Percentiles rank a stretch among this genome's conserved stretches.
Evolutionary conservation across 2,797 vertebrate species (phyloP).

Genomic region (Lepilemur ruficaudatus): DNA sequence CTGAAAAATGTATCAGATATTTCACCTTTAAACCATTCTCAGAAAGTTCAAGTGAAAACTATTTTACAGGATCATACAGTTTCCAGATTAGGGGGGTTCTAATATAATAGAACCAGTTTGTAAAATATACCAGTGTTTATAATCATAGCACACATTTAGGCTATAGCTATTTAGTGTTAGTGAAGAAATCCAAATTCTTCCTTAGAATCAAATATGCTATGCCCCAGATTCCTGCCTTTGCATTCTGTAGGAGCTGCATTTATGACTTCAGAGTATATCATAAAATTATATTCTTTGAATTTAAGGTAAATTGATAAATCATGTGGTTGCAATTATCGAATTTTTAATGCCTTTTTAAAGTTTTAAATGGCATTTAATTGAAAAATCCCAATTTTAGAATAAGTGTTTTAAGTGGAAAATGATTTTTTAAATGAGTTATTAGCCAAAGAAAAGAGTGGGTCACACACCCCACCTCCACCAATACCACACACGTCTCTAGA

Average conservation of each 20-base stretch:
- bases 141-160: not conserved
- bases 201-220: not conserved
- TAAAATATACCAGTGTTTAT: not conserved
- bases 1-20: not conserved
- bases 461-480: accelerated
- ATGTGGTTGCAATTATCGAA: not conserved
- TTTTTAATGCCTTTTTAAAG: not conserved
- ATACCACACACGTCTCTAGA: not conserved
- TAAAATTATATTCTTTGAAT: not conserved
- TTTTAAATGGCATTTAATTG: not conserved
- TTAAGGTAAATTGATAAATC: not conserved
- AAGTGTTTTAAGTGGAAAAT: not conserved
- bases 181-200: not conserved
- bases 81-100: not conserved
- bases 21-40: not conserved
- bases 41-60: not conserved
- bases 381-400: not conserved
- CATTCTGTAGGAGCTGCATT: not conserved
- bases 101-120: not conserved
- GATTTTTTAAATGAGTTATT: not conserved
- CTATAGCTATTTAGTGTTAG: not conserved
- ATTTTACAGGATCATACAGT: not conserved
- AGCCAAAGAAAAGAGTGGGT: not conserved
- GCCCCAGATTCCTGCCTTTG: not conserved
- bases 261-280: not conserved